phyloP scores from a whole-genome alignment of 2,888 invertebrate genomes.

The Apocheima hispidaria region DNA sequence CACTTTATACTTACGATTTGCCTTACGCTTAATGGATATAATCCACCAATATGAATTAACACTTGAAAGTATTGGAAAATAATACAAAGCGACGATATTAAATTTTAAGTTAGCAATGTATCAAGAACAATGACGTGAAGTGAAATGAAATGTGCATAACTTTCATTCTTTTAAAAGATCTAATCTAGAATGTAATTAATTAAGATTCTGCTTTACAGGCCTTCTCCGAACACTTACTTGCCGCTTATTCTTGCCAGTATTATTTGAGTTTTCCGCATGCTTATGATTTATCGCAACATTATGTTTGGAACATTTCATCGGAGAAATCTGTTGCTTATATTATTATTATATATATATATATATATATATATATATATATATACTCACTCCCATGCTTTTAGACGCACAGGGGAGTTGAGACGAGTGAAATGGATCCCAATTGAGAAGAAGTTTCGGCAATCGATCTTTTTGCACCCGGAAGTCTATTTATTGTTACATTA shows the following conservation, averaged over 20 bases:
- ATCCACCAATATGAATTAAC: too few relatives aligned
- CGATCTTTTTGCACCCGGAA: neutral
- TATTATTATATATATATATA: too few relatives aligned
- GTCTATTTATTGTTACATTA: neutral
- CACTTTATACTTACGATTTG: too few relatives aligned
- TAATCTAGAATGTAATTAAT: neutral
- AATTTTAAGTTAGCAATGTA: too few relatives aligned
- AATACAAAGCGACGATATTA: too few relatives aligned
- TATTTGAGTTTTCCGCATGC: constrained; percentile 9
- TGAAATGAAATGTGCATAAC: too few relatives aligned
- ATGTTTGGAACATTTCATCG: constrained; percentile 20
- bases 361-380: too few relatives aligned
- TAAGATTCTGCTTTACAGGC: neutral
- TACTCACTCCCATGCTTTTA: constrained; percentile 4
- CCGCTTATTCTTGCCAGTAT: neutral
- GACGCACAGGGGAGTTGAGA: neutral
- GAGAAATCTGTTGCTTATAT: constrained; percentile 23
- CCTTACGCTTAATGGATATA: too few relatives aligned
- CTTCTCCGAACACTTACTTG: neutral
- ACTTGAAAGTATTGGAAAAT: too few relatives aligned
- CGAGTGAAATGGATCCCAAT: constrained; percentile 3
- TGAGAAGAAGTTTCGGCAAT: neutral
- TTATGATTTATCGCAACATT: constrained; percentile 19
- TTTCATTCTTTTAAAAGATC: too few relatives aligned
- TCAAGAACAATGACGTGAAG: too few relatives aligned